Conservation (phyloP, 2,797 vertebrate species). For the Pseudochirops corinnae region DNA sequence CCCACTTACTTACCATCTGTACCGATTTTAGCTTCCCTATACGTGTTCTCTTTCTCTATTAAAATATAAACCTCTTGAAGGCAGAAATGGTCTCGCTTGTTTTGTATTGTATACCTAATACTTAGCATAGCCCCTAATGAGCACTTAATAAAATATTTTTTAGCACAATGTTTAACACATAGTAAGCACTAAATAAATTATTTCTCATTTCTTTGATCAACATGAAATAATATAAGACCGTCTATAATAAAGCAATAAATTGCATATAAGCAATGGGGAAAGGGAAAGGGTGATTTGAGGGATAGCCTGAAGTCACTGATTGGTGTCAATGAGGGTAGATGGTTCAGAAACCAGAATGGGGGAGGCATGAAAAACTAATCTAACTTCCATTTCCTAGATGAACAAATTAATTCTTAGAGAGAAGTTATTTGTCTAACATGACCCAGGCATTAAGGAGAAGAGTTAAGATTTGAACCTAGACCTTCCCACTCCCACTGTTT, state of each 20-base stretch:
- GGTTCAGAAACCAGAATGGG: neutral
- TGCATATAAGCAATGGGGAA: neutral
- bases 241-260: neutral
- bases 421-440: neutral
- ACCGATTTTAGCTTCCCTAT: neutral
- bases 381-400: neutral
- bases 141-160: neutral
- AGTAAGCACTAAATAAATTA: neutral
- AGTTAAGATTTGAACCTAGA: neutral
- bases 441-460: neutral
- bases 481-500: neutral
- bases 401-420: neutral
- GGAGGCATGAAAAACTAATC: neutral
- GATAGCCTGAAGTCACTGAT: neutral
- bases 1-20: neutral
- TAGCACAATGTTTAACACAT: neutral
- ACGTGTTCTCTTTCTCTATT: neutral
- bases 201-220: neutral
- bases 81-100: neutral
- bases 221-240: neutral
- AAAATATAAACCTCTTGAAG: neutral
- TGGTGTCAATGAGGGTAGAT: neutral
- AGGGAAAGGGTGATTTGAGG: neutral
- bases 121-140: neutral
- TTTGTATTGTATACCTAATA: neutral